Base-by-base conservation (phyloP, 2,888 invertebrate genomes). In the Cordilura impudica region DNA sequence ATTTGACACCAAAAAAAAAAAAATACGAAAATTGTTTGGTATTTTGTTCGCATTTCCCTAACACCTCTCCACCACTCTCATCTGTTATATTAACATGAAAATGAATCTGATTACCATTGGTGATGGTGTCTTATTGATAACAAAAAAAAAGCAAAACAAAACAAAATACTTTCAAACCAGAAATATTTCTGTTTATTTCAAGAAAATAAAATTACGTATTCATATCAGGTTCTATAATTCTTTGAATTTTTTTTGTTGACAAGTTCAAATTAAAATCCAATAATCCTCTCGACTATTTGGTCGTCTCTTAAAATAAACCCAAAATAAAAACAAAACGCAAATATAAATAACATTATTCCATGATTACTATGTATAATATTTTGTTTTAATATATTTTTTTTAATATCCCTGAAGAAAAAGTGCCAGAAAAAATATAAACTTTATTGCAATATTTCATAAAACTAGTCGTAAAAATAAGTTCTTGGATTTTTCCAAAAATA, bases 191-290 rank as follows among this genome's bases (percentile, higher is more conserved):
- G 56, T 7, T 45, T 45, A 8, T 47, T 63, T 14, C 26, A 10
- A 35, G 31, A n/a, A 56, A 58, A 35, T 21, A 53, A 19, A 65
- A 65, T 73, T 69, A 73, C 8, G 70, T 54, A 78, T 78, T 74
- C 74, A 65, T 35, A 53, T 78, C 70, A 70, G 45, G 69, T 16
- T 29, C 47, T 10, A 8, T 10, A 31, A 31, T 39, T 39, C n/a
- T 35, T 47, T 19, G 2, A 10, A 23, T 60, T 39, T 1, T 26
- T 12, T 12, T 54, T 60, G 65, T 70, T 78, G 70, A 70, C 53
- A 65, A 78, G 19, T 78, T 70, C 65, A 61, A 74, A 78, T 78
- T 70, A 78, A 78, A 74, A 78, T 70, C 78, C 58, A 53, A 74
- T 78, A 78, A 70, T 21, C 23, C 58, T 45, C n/a, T 12, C 39